Conservation (phyloP, 2,797 vertebrate genomes). For the Sebastiscus tertius region DNA sequence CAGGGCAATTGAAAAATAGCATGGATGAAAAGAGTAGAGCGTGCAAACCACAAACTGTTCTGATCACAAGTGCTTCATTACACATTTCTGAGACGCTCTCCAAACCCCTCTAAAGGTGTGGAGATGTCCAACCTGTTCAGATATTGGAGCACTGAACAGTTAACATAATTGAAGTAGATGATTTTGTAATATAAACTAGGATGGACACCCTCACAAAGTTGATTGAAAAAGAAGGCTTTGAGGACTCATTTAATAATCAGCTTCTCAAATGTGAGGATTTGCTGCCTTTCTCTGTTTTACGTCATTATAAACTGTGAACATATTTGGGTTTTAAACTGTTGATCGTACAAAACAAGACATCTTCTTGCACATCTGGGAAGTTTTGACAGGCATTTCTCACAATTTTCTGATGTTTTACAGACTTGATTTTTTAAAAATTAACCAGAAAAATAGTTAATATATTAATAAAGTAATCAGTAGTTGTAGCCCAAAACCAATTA, state of each 20-base stretch:
- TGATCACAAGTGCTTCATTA: background rate
- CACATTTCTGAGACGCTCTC: background rate
- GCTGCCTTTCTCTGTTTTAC: background rate
- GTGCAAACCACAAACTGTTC: no score
- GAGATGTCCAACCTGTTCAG: background rate
- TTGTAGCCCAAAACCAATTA: rapidly evolving
- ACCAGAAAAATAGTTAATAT: no score
- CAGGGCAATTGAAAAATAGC: background rate
- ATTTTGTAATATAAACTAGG: background rate
- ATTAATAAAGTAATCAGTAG: no score
- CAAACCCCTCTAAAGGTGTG: background rate
- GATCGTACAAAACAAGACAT: rapidly evolving
- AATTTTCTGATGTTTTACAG: no score
- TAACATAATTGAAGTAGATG: background rate
- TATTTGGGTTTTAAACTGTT: rapidly evolving
- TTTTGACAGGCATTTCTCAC: no score
- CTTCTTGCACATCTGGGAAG: no score
- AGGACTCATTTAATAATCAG: background rate
- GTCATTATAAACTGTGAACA: rapidly evolving
- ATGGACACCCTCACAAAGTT: rapidly evolving
- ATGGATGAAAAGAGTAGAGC: background rate
- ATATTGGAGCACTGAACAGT: background rate
- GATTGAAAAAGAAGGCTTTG: no score
- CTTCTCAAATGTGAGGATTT: background rate
- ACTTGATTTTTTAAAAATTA: no score